Evolutionary conservation across 2,113 vertebrate species (phyloP).

Genomic region (Ceratotherium simum): DNA sequence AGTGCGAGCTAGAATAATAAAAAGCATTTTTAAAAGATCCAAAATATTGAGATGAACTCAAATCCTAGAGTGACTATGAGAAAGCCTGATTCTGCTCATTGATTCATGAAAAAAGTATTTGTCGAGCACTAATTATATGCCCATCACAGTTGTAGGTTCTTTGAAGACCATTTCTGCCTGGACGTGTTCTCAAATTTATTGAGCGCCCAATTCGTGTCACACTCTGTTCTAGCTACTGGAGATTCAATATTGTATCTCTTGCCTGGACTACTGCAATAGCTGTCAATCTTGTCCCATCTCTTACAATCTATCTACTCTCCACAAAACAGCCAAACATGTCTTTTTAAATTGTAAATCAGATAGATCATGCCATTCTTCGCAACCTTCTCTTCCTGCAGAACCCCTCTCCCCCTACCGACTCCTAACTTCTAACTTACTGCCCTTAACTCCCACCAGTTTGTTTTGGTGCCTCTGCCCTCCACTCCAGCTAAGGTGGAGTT

Average conservation of each 20-base stretch:
- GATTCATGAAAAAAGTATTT: neutral
- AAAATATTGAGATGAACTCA: conserved; percentile 40
- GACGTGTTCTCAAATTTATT: neutral
- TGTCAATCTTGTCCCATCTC: neutral
- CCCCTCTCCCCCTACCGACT: neutral
- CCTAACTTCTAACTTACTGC: neutral
- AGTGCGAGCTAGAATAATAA: no score
- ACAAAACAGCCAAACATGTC: neutral
- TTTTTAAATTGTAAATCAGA: neutral
- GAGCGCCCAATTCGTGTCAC: neutral
- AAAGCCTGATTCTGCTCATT: neutral
- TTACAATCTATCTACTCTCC: neutral
- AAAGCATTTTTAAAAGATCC: neutral
- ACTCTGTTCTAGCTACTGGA: neutral
- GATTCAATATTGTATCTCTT: neutral
- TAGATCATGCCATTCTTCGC: neutral
- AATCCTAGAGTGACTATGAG: neutral
- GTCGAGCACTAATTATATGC: neutral
- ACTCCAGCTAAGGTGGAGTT: neutral
- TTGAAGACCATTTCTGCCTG: neutral
- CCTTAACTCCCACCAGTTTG: neutral
- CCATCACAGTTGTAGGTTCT: neutral
- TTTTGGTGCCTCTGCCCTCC: neutral
- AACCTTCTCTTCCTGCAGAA: neutral
- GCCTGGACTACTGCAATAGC: neutral